A percentile compares a stretch with the other conserved stretches of the same genome.
phyloP scores from a whole-genome alignment of 2,113 vertebrate species.

The Protobothrops mucrosquamatus region DNA sequence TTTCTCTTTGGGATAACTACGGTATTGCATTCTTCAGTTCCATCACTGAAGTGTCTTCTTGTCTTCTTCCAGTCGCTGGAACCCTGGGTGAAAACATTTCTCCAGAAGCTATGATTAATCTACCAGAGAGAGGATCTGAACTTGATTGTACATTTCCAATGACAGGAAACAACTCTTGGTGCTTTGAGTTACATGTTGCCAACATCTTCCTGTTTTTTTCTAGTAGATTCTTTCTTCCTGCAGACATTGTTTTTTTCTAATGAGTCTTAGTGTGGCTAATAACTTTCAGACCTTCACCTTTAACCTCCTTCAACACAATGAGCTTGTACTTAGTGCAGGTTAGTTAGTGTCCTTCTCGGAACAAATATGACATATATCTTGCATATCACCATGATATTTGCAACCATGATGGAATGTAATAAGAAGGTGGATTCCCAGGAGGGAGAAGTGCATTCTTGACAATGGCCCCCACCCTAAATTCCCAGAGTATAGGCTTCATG shows the following conservation, averaged over 20 bases:
- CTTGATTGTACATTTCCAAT: background rate
- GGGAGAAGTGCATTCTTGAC: background rate
- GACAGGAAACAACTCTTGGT: background rate
- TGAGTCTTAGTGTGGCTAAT: background rate
- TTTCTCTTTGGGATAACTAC: background rate
- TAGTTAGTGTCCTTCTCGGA: background rate
- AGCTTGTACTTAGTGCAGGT: background rate
- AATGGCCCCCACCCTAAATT: background rate
- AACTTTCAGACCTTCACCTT: background rate
- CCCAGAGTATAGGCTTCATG: background rate
- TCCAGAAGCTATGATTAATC: background rate
- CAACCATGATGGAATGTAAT: background rate
- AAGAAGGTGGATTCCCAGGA: background rate
- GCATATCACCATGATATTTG: background rate
- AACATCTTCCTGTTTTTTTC: background rate
- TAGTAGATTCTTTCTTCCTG: background rate
- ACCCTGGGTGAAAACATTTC: background rate
- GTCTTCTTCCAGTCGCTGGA: background rate
- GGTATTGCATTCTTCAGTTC: background rate
- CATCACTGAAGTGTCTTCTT: background rate
- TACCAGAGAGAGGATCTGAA: background rate
- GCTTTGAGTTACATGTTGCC: background rate
- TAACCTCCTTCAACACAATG: background rate
- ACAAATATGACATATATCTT: background rate
- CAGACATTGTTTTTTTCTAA: background rate